A percentile compares a stretch with the other conserved stretches of the same genome.
Conservation (phyloP, 2,888 invertebrate species). For the Hemaris fuciformis region DNA sequence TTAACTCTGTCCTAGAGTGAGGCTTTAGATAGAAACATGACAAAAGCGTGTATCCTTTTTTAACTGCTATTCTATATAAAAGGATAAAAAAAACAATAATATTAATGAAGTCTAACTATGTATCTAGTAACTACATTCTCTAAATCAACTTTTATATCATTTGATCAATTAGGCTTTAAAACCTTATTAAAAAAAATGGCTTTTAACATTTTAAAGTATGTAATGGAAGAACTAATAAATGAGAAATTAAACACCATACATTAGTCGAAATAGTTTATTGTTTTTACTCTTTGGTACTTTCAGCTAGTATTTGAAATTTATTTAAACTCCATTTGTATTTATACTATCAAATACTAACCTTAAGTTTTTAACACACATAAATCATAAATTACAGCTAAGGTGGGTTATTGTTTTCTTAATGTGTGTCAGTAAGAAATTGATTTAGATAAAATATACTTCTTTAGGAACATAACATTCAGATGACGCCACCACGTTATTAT, state of each 20-base stretch:
- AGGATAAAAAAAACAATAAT: too few species aligned
- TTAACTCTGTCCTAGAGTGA: too few species aligned
- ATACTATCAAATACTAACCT: constrained; percentile 25
- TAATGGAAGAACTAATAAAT: background rate
- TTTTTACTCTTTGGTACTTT: constrained; percentile 53
- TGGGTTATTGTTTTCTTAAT: constrained; percentile 48
- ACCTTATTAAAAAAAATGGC: too few species aligned
- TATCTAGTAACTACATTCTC: too few species aligned
- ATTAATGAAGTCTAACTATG: too few species aligned
- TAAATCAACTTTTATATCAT: too few species aligned
- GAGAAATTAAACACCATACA: background rate
- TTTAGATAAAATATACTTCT: background rate
- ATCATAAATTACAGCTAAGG: constrained; percentile 24
- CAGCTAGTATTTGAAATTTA: constrained; percentile 34
- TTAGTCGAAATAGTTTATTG: constrained; percentile 8
- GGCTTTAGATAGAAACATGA: too few species aligned
- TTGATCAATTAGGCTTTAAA: too few species aligned
- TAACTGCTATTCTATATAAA: too few species aligned
- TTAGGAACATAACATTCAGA: background rate
- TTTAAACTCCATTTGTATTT: background rate
- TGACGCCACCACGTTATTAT: background rate
- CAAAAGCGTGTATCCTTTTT: too few species aligned
- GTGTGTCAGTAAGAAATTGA: background rate
- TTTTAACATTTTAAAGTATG: background rate
- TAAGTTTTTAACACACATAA: constrained; percentile 21